Conservation (phyloP, 2,797 vertebrate species). For the Scyliorhinus canicula region DNA sequence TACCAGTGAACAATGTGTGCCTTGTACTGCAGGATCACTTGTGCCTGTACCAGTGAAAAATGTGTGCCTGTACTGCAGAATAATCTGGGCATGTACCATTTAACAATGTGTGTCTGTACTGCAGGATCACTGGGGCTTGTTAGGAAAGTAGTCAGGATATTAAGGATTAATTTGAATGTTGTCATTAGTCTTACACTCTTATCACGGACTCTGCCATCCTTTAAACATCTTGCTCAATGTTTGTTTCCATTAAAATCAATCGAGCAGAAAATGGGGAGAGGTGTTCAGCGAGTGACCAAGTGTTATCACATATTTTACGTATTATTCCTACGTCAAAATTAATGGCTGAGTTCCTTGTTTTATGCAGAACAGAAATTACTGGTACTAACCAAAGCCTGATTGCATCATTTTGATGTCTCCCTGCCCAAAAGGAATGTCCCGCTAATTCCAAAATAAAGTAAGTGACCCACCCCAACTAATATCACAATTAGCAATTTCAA, state of each 20-base stretch:
- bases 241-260: background rate
- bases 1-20: background rate
- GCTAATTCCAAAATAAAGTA: background rate
- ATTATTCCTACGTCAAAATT: background rate
- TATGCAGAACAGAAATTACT: background rate
- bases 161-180: background rate
- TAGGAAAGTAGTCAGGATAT: background rate
- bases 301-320: background rate
- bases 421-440: background rate
- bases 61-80: background rate
- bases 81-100: no score
- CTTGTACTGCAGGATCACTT: no score
- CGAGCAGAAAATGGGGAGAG: background rate
- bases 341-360: background rate
- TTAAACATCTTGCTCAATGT: background rate
- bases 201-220: background rate
- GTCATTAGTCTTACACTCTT: background rate
- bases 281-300: background rate
- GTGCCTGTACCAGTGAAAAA: background rate
- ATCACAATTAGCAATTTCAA: background rate
- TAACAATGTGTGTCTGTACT: no score
- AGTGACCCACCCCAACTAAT: background rate
- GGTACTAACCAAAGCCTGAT: background rate
- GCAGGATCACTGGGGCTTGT: no score
- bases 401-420: background rate